phyloP scores from a whole-genome alignment of 2,797 vertebrate genomes.

The Perodicticus potto region DNA sequence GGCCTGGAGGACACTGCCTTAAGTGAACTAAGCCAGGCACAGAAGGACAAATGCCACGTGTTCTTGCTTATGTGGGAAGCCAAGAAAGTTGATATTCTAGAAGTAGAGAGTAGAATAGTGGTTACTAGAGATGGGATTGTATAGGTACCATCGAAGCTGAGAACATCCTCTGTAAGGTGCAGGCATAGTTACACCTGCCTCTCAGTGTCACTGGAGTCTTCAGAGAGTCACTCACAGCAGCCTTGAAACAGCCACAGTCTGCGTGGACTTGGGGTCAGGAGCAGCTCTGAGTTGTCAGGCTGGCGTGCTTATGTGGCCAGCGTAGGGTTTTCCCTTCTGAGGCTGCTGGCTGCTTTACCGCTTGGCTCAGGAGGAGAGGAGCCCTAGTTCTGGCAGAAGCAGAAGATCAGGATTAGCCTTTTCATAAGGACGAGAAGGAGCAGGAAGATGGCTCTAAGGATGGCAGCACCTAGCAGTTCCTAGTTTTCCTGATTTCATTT shows the following conservation, averaged over 20 bases:
- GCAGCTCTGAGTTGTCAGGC: too few relatives aligned
- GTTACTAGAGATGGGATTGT: not conserved
- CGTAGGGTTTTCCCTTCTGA: not conserved
- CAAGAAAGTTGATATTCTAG: not conserved
- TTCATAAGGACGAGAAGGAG: not conserved
- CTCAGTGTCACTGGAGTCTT: fast-evolving
- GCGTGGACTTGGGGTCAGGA: not conserved
- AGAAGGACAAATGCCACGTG: not conserved
- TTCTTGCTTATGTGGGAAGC: not conserved
- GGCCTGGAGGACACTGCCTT: not conserved
- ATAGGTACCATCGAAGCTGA: not conserved
- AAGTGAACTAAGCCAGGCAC: not conserved
- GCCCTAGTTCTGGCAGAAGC: not conserved
- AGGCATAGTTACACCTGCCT: fast-evolving
- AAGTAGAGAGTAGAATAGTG: not conserved
- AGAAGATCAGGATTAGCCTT: not conserved
- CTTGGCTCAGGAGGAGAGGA: not conserved
- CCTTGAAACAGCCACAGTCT: not conserved
- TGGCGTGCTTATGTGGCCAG: not conserved
- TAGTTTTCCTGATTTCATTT: not conserved
- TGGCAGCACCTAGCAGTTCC: too few relatives aligned
- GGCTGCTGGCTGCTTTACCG: not conserved
- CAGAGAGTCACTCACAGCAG: not conserved
- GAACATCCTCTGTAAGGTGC: not conserved
- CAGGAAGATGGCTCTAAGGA: not conserved